Evolutionary conservation across 2,888 invertebrate species (phyloP), one percentile per base, ranked within the genome.

Genomic region (Lasius platythorax): DNA sequence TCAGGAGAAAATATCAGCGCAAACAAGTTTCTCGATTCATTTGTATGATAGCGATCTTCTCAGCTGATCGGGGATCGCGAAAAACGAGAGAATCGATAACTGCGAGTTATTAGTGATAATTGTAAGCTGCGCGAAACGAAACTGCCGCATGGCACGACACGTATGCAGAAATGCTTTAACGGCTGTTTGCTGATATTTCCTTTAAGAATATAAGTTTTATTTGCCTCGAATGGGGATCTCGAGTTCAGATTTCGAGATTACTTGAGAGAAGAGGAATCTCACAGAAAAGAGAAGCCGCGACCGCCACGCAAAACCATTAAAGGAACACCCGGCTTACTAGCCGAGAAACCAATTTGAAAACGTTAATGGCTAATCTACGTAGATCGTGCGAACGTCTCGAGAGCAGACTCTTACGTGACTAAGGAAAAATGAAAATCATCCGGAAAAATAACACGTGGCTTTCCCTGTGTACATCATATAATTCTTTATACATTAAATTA

Each of bases 341-440:
- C 67, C 66, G 67, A 67, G 68, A 18, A 67, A 78, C 58, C 73
- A 68, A 84, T 79, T 83, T 73, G 53, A 46, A 72, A 82, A 81
- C 63, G 79, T 89, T 85, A 86, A 66, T 56, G 83, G 78, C 83
- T 87, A 89, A 85, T 87, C 86, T 82, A 81, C 84, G 82, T 85
- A 68, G 86, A 87, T 61, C 73, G 84, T 85, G 83, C 70, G 85
- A 87, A 85, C 89, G 89, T 87, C 90, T 91, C 91, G 89, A 92
- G 91, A 91, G 92, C 89, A 89, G 90, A 91, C 85, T 90, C 86
- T 73, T 40, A 53, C 74, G 85, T 85, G 87, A 87, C 85, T 85
- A 66, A 79, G 75, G 56, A 37, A 73, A 79, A 81, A 81, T 28
- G 61, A 66, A 75, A 84, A 86, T 82, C 50, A 67, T 33, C 61